A percentile compares a stretch with the other conserved stretches of the same genome.
Evolutionary conservation across 2,888 invertebrate species (phyloP).

Genomic region (Drosophila dives): DNA sequence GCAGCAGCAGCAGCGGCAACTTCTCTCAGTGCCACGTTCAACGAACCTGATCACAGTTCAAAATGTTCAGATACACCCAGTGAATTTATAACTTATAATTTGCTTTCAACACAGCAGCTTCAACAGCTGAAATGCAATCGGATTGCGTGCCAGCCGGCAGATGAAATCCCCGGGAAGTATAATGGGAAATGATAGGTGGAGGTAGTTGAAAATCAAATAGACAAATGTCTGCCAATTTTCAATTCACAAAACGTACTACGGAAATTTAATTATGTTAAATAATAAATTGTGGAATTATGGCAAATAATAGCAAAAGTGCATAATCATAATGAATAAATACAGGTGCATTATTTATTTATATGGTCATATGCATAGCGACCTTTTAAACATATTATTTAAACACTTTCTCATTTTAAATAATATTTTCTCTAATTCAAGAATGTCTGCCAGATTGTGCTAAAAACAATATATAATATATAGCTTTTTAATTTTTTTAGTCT

Average conservation of each 20-base stretch:
- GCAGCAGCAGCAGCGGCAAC: slow-evolving; percentile 22
- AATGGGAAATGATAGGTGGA: neutral
- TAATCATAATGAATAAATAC: neutral
- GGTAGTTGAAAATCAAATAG: slow-evolving; percentile 6
- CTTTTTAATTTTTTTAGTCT: neutral
- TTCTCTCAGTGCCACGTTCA: slow-evolving; percentile 38
- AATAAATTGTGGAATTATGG: neutral
- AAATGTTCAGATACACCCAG: slow-evolving; percentile 15
- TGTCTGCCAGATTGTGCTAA: neutral
- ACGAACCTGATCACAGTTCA: slow-evolving; percentile 49
- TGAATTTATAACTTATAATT: slow-evolving; percentile 39
- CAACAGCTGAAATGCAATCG: slow-evolving; percentile 5
- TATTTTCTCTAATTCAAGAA: neutral
- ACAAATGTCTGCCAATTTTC: slow-evolving; percentile 13
- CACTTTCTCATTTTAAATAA: too few relatives aligned
- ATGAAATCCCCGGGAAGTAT: slow-evolving; percentile 8
- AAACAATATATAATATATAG: neutral
- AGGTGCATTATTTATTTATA: neutral
- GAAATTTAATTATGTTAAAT: slow-evolving; percentile 10
- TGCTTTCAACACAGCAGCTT: slow-evolving; percentile 12
- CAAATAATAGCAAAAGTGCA: neutral
- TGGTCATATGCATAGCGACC: neutral
- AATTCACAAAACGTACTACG: neutral
- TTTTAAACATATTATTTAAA: neutral
- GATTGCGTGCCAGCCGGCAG: slow-evolving; percentile 27